These are phyloP conservation scores for Micronisus gabar DNA, from an alignment of 2,113 vertebrate species.

Conservation along the genomic window DNA sequence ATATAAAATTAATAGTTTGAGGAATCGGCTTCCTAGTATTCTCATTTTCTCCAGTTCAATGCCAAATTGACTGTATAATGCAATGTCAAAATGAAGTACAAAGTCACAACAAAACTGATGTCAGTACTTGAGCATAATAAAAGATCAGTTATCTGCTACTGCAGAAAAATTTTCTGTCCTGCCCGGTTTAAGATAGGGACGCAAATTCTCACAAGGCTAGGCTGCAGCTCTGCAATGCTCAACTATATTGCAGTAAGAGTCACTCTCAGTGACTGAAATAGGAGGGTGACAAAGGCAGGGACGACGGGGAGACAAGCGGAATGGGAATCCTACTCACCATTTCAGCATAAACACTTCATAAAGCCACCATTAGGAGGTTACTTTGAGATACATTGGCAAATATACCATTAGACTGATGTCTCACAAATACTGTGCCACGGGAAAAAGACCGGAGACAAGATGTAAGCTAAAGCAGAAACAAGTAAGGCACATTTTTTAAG, in stretches of 20 bases:
- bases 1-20: slow-evolving; percentile 12
- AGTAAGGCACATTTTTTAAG: neutral
- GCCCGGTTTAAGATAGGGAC: neutral
- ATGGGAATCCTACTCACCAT: neutral
- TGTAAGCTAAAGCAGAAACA: neutral
- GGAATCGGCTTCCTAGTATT: neutral
- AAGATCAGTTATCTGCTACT: neutral
- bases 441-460: neutral
- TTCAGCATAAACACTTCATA: neutral
- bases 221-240: neutral
- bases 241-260: neutral
- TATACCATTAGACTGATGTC: neutral
- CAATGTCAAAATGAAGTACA: slow-evolving; percentile 33
- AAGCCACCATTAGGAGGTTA: neutral
- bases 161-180: neutral
- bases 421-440: neutral
- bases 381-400: neutral
- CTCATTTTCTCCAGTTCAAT: slow-evolving; percentile 25
- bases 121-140: slow-evolving; percentile 2
- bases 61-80: slow-evolving; percentile 44
- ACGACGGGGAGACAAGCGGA: rapidly evolving
- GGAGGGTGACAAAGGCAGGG: neutral
- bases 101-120: slow-evolving; percentile 21
- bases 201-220: neutral
- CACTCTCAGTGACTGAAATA: neutral